Percentiles rank a stretch among this genome's conserved stretches.
phyloP scores from a whole-genome alignment of 2,888 invertebrate species.

The Xylocampa areola region DNA sequence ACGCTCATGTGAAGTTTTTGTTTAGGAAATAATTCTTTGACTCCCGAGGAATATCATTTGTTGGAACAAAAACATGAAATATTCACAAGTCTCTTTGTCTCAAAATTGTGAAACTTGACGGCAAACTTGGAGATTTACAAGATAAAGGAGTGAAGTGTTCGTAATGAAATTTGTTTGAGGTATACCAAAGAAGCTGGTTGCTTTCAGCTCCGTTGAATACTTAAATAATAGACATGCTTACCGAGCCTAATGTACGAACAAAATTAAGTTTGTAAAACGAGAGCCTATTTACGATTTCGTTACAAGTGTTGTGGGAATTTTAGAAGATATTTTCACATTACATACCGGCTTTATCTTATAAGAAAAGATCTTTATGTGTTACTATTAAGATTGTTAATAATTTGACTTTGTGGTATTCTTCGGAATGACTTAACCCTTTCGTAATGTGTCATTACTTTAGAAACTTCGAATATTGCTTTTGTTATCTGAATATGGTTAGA shows the following conservation, averaged over 20 bases:
- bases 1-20: conserved; percentile 66
- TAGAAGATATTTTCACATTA: conserved; percentile 28
- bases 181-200: conserved; percentile 39
- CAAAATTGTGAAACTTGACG: conserved; percentile 78
- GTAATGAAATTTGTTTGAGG: conserved; percentile 67
- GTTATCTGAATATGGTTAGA: neutral
- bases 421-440: conserved; percentile 3
- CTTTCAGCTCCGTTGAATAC: conserved; percentile 45
- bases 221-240: conserved; percentile 43
- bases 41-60: conserved; percentile 72
- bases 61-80: conserved; percentile 79
- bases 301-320: conserved; percentile 37
- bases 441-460: neutral
- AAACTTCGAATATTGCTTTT: conserved; percentile 2
- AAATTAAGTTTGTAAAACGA: conserved; percentile 35
- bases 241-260: conserved; percentile 32
- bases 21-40: conserved; percentile 76
- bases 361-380: conserved; percentile 14
- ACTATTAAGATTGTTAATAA: conserved; percentile 9
- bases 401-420: conserved; percentile 12
- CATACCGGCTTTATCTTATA: conserved; percentile 13
- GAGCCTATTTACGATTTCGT: conserved; percentile 35
- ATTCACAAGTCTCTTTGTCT: conserved; percentile 82
- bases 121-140: conserved; percentile 80
- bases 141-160: conserved; percentile 75